Base-by-base conservation (phyloP, 2,797 vertebrate species). In the Bradypodion ventrale region DNA sequence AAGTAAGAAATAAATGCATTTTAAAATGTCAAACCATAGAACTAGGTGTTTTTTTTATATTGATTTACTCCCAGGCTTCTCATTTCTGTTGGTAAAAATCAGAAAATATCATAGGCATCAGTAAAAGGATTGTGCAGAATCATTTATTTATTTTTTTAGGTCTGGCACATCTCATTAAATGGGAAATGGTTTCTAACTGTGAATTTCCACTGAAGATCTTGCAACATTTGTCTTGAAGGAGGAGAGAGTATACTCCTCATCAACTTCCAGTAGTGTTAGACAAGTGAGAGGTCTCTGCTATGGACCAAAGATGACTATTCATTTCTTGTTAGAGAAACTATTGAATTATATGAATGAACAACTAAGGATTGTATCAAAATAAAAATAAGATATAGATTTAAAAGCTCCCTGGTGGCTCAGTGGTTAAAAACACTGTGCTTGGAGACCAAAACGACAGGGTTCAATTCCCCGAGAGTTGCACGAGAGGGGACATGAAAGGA, bases 1-100 rank as follows among this genome's bases (percentile, higher is more conserved):
- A 32, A 85, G 27, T 49, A 73, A 63, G 60, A 86, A 86, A 77
- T 27, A 72, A 81, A 16, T 68, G 76, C 4, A 86, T 66, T 29
- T 60, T 2, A 85, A 80, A 5, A 2, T 65, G 19, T 44, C 66
- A 82, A 91, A 66, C 35, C 42, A 81, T 7, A 80, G n/a, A n/a
- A n/a, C n/a, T 85, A 88, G 0, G 2, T 2, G 27, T 4, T 80
- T 44, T 44, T 82, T 21, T 74, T 0, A 79, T 2, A 15, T 78
- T 74, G 44, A 27, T 27, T 46, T 59, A 66, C 40, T 32, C 15
- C 52, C 16, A 60, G 5, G 27, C 37, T 29, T 73, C 27, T 83
- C 83, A 76, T 1, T 66, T 40, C 62, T 73, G 32, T n/a, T 13
- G 42, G 42, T 78, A n/a, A 84, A 84, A 85, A 32, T 59, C 19